Evolutionary conservation across 2,888 invertebrate species (phyloP), one percentile per base, ranked within the genome.

Genomic region (Caenorhabditis drosophilae): DNA sequence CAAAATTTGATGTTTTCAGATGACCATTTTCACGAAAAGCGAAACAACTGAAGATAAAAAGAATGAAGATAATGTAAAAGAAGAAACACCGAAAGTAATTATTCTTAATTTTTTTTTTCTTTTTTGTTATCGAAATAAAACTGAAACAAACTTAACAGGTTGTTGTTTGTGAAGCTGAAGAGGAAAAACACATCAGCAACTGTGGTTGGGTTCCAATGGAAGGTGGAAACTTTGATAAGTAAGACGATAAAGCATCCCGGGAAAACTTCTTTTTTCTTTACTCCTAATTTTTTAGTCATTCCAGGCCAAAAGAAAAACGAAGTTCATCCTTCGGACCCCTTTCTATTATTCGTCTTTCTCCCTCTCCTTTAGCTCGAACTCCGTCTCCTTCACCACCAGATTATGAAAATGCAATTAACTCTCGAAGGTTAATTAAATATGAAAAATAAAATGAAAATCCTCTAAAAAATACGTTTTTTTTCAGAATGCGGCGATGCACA

Each of bases 11-110:
- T n/a, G n/a, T n/a, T 42, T 50, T 20, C 41, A 50, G 26, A 76
- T 76, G 76, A 76, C 76, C 50, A 70, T 76, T 50, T 73, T 75
- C 58, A 75, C 76, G 20, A 76, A 76, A 45, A 58, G 63, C 50
- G 74, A 74, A 38, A 58, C 56, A 44, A 51, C 63, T 12, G 60
- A 63, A 40, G 72, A 72, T 44, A 72, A 76, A 64, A 69, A 71
- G 40, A 31, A 44, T 31, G 61, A 46, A 25, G 58, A 63, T 31
- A 63, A 57, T 6, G 59, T 45, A 27, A 63, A 62, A 50, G 62
- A 62, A 35, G 67, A 58, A 26, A 62, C 48, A 26, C 67, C 67
- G 47, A 67, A 67, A n/a, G 9, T n/a, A 27, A n/a, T 18, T n/a
- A 18, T 25, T 7, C 34, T 12, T 31, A 35, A 50, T 6, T 48